Evolutionary conservation across 2,113 vertebrate species (phyloP), one percentile per base, ranked within the genome.

Genomic region (Psilopogon haemacephalus): DNA sequence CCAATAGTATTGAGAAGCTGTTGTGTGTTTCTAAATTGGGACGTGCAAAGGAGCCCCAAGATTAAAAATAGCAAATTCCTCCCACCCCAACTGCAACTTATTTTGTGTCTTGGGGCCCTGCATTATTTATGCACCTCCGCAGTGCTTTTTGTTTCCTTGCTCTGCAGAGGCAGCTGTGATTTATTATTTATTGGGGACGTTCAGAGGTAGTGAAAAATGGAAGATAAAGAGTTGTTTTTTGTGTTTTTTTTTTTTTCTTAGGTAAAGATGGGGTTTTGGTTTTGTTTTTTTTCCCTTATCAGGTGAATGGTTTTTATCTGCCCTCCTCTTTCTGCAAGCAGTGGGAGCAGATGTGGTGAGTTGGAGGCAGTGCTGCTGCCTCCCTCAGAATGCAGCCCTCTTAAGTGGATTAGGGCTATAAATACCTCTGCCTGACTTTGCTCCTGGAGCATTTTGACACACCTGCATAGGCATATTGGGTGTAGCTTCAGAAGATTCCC

Each of bases 371-470:
- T n/a, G 78, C 90, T 89, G 76, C 92, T 96, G 85, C 93, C 93
- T 95, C 94, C 94, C 74, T 67, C 88, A 94, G 96, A 97, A 96
- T 97, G 96, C 97, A 97, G 93, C 93, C 74, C 97, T 97, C n/a
- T 96, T 97, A 97, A 97, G 94, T 96, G 95, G 97, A 97, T 97
- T 97, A 97, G 93, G 27, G 77, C 95, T 95, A 97, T 97, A 97
- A 98, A 98, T 97, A 97, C 44, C 93, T 85, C 88, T 44, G 84
- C 54, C 86, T 93, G 89, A 38, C 68, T 35, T n/a, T 60, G 92
- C 82, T 70, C 58, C 15, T 18, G 80, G 5, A 86, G 77, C 42
- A 7, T 89, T 59, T 59, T 37, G 35, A 88, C 86, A 84, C 24
- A 8, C 32, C 86, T 92, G 40, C 38, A n/a, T 81, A 89, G 74